These are phyloP conservation scores for Dicyrtoma fusca DNA, from an alignment of 2,888 invertebrate genomes.

Conservation along the genomic window DNA sequence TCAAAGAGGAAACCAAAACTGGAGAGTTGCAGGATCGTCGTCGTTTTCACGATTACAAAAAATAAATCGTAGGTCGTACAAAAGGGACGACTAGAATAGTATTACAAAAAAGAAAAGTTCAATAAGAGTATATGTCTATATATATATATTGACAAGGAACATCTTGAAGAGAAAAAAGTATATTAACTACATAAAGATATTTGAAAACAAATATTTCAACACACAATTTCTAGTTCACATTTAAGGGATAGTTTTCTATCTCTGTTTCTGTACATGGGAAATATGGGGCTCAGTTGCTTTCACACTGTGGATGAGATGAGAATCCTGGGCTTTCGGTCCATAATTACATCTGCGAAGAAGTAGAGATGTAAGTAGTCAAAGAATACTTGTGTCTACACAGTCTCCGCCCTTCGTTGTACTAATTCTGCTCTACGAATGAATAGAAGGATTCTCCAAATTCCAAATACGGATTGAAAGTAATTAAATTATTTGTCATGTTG, in stretches of 20 bases:
- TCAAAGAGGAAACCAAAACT: too few species aligned
- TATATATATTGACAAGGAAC: background rate
- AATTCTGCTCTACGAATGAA: background rate
- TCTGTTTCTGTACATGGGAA: slow-evolving; percentile 23
- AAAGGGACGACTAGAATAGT: too few species aligned
- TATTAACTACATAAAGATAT: background rate
- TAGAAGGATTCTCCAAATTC: background rate
- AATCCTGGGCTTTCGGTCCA: background rate
- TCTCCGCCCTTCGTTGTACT: background rate
- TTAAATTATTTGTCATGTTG: slow-evolving; percentile 34
- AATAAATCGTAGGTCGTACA: too few species aligned
- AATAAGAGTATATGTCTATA: background rate
- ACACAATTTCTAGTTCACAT: background rate
- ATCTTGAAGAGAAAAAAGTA: background rate
- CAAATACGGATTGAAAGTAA: slow-evolving; percentile 30
- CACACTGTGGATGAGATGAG: slow-evolving; percentile 17
- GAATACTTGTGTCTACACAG: too few species aligned
- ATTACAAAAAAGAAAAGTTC: slow-evolving; percentile 6
- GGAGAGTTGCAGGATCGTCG: too few species aligned
- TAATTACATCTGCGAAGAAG: background rate
- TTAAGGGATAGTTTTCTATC: background rate
- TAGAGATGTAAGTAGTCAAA: too few species aligned
- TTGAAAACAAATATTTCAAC: background rate
- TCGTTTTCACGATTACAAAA: too few species aligned
- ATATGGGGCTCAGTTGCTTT: slow-evolving; percentile 40